Base-by-base conservation (phyloP, 2,113 vertebrate genomes). In the Sakesphorus luctuosus region DNA sequence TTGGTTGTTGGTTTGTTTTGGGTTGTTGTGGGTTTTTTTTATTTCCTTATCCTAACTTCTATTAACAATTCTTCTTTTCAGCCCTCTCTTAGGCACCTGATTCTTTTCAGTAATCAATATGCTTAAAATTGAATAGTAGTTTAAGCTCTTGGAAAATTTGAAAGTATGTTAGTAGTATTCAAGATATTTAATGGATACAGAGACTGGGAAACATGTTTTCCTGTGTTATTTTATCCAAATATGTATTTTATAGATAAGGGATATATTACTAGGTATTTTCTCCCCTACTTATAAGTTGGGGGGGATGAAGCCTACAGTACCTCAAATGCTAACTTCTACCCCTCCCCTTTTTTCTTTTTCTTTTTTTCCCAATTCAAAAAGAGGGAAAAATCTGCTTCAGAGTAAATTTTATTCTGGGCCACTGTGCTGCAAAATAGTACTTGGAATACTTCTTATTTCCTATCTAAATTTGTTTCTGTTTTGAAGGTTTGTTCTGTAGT, bases 321-420 rank as follows among this genome's bases (percentile, higher is more conserved):
- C 23, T 8, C 10, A 38, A 58, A 35, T 26, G 6, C 25, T 46
- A 73, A 13, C 1, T 61, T 10, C 1, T 43, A 43, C 1, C 2
- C 1, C 4, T 1, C 6, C 3, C 5, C 4, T 2, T 2, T 4
- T 15, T 19, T 8, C 21, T 59, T 26, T 17, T 35, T 33, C 35
- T 31, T 10, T 19, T 6, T 40, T 40, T 40, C 12, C 23, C 14
- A 20, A 38, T 25, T 38, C 2, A 35, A 29, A 61, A 75, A 81
- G 4, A 63, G 56, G 3, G 14, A 29, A 87, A 19, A 1, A 49
- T 28, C 9, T 66, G 4, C 6, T 61, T 84, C 62, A 49, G 23
- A 9, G 4, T 44, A 83, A 26, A 14, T 71, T 92, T 89, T 85
- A 43, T 55, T 71, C 38, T 49, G 12, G 49, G 24, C 59, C 43